Evolutionary conservation across 2,113 vertebrate genomes (phyloP), one percentile per base, ranked within the genome.

Genomic region (Melanerpes aurifrons): DNA sequence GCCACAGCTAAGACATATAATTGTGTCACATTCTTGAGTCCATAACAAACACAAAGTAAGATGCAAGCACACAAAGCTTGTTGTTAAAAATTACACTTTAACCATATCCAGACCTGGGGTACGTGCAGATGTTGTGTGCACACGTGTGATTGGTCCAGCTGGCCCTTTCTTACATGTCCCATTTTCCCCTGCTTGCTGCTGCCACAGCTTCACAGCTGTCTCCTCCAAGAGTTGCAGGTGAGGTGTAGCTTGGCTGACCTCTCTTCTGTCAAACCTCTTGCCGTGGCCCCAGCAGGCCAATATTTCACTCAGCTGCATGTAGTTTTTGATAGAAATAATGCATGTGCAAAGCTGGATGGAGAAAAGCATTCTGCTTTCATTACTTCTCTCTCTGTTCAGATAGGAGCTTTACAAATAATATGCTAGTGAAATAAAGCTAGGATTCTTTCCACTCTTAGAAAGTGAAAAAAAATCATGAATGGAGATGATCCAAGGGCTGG

Each of bases 241-340:
- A 87, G 82, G n/a, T 85, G 89, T 90, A 93, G 87, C 56, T 92
- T 96, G 95, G 92, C 91, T 92, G 87, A 93, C 92, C 92, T 87
- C 68, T 80, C 67, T 47, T 80, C 43, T 64, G 57, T 70, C 8
- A 4, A 64, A 68, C 28, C 37, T 93, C 37, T 77, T 89, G 53
- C 82, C 63, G 32, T 89, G 79, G 71, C 71, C 91, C 56, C 87
- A 91, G 72, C 68, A 82, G 78, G 53, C 71, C 68, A 63, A 16
- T 54, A 63, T 87, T 94, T 80, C 63, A 47, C 56, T 94, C 73
- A 92, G 62, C 82, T 88, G 83, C 15, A 4, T 32, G 12, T 53
- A 64, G 24, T 43, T 92, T 83, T 76, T 92, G 50, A 12, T 71
- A 68, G 76, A 86, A 91, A 81, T 79, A 73, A 45, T 64, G 13